These are phyloP conservation scores for Sipha maydis DNA, from an alignment of 2,888 invertebrate species.

Conservation along the genomic window DNA sequence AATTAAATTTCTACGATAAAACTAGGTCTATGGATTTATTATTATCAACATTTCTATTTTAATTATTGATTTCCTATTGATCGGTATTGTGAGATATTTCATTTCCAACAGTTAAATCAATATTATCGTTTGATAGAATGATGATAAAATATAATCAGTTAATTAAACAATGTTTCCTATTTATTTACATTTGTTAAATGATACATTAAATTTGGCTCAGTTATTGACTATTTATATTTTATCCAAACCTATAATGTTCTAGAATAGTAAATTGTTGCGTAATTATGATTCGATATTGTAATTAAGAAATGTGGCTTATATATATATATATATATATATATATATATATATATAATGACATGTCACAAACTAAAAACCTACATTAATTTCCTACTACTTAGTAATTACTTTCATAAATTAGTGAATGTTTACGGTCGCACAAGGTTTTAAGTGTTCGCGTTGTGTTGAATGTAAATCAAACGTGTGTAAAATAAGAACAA, in stretches of 20 bases:
- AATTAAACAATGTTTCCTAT: conserved; percentile 41
- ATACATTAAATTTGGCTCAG: conserved; percentile 3
- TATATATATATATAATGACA: not conserved
- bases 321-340: not conserved
- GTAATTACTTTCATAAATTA: conserved; percentile 48
- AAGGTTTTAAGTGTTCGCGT: conserved; percentile 42
- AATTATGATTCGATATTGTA: not conserved
- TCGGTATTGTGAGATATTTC: not conserved
- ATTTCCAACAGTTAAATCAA: not conserved
- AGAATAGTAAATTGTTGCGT: not conserved
- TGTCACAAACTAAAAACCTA: conserved; percentile 2
- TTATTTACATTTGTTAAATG: conserved; percentile 1
- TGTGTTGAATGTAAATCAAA: conserved; percentile 24
- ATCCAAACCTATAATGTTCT: not conserved
- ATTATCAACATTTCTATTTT: conserved; percentile 37
- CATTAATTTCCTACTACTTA: conserved; percentile 50
- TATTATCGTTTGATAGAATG: conserved; percentile 23
- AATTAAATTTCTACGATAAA: conserved; percentile 16
- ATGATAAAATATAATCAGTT: conserved; percentile 8
- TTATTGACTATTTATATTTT: not conserved
- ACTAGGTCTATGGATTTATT: not conserved
- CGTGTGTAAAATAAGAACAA: conserved; percentile 35
- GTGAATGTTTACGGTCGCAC: conserved; percentile 39
- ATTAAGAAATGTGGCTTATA: not conserved
- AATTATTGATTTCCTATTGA: conserved; percentile 31